Base-by-base conservation (phyloP, 1,140 invertebrate species). In the Nilaparvata lugens region DNA sequence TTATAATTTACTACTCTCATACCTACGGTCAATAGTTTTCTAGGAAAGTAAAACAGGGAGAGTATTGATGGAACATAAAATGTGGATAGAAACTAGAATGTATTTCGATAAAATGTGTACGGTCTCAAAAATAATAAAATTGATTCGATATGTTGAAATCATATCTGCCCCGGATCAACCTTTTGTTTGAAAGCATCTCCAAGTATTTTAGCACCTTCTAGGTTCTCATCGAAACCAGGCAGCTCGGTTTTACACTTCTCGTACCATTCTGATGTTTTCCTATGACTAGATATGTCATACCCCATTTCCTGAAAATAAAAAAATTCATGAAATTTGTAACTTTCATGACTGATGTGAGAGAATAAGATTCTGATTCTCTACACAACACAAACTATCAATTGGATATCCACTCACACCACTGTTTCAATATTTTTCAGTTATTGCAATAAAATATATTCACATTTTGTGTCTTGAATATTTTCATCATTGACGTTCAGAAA, bases 171-270 rank as follows among this genome's bases (percentile, higher is more conserved):
- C 2, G 52, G 52, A 16, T 18, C 52, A 11, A 54, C 21, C n/a
- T 54, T 54, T 5, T 25, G 21, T 54, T 31, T 24, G 23, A 54
- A 21, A 25, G 9, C 9, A 24, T 54, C 16, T 7, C 52, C 52
- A 24, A 24, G 25, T 24, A 25, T 31, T 25, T 54, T 28, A 25
- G 52, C 52, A 7, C 52, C 52, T 54, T 24, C 52, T 3, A 25
- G 52, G 14, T 54, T 54, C 25, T 54, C 52, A 9, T 54, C 23
- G n/a, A 54, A 54, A 24, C 52, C 52, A 25, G 52, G 52, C 25
- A 54, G n/a, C 9, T 48, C 45, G n/a, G 23, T 9, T 25, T 54
- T 54, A 31, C 52, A 54, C 23, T 54, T 54, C 25, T 54, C 52
- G n/a, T 25, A 54, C 52, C 52, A 54, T n/a, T 54, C 25, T 5